Conservation (phyloP, 2,888 invertebrate species). For the Athetis lepigone region DNA sequence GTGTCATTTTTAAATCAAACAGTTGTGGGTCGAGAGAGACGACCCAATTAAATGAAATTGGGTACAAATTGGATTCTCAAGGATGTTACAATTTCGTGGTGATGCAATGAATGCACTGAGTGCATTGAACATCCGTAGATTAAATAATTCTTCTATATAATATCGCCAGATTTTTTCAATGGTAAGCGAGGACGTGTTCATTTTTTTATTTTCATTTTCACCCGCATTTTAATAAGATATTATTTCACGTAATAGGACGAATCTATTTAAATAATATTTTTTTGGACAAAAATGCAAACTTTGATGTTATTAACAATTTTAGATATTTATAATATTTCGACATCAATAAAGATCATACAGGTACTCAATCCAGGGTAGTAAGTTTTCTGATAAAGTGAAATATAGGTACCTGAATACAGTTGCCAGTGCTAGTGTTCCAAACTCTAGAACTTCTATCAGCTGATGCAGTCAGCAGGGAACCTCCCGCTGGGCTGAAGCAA, state of each 20-base stretch:
- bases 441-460: slow-evolving; percentile 94
- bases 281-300: too few relatives aligned
- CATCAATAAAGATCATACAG: too few relatives aligned
- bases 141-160: too few relatives aligned
- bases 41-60: not conserved
- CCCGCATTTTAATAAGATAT: too few relatives aligned
- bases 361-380: too few relatives aligned
- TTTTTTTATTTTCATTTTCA: too few relatives aligned
- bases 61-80: slow-evolving; percentile 16
- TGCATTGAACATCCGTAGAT: slow-evolving; percentile 20
- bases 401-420: slow-evolving; percentile 91
- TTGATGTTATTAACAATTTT: too few relatives aligned
- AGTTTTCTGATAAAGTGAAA: not conserved
- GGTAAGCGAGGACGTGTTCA: too few relatives aligned
- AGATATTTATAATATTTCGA: too few relatives aligned
- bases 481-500: slow-evolving; percentile 95
- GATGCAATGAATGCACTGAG: slow-evolving; percentile 22
- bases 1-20: not conserved
- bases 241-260: too few relatives aligned
- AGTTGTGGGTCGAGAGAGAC: slow-evolving; percentile 4
- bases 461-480: slow-evolving; percentile 93
- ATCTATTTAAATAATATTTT: too few relatives aligned
- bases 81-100: slow-evolving; percentile 17
- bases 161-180: too few relatives aligned
- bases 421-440: slow-evolving; percentile 93